These are phyloP conservation scores for Sphenopsis melanotis DNA, from an alignment of 2,797 vertebrate species.

Conservation along the genomic window DNA sequence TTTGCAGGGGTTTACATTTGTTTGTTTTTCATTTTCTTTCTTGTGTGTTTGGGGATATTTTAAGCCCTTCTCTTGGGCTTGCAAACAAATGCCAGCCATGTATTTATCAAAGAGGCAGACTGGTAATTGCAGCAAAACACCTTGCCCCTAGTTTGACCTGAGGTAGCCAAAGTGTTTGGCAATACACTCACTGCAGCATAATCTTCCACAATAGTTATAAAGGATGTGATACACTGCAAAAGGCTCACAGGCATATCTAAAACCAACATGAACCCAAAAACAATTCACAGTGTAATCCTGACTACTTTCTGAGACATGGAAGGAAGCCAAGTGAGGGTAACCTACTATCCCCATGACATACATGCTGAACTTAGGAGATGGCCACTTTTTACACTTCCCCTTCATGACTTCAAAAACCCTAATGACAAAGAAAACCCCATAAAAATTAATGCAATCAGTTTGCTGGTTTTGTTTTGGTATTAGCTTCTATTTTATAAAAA, in stretches of 20 bases:
- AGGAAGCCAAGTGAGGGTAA: neutral
- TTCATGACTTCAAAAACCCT: neutral
- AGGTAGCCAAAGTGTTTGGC: neutral
- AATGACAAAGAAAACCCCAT: fast-evolving
- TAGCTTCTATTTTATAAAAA: neutral
- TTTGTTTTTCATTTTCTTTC: neutral
- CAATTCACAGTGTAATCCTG: neutral
- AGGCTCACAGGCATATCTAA: neutral
- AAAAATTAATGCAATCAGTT: neutral
- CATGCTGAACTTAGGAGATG: neutral
- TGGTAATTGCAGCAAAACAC: neutral
- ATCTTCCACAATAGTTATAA: neutral
- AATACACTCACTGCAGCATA: neutral
- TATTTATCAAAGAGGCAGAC: neutral
- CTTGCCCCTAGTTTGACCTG: neutral
- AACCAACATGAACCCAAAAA: neutral
- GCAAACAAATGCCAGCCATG: neutral
- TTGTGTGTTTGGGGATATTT: neutral
- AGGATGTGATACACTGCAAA: neutral
- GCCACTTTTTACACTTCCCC: neutral
- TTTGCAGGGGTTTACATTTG: neutral
- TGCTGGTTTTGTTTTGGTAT: neutral
- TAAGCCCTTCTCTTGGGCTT: neutral
- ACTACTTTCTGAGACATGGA: neutral
- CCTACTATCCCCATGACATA: neutral